These are phyloP conservation scores for Melanotaenia nigrans DNA, from an alignment of 2,797 vertebrate genomes.

Conservation along the genomic window DNA sequence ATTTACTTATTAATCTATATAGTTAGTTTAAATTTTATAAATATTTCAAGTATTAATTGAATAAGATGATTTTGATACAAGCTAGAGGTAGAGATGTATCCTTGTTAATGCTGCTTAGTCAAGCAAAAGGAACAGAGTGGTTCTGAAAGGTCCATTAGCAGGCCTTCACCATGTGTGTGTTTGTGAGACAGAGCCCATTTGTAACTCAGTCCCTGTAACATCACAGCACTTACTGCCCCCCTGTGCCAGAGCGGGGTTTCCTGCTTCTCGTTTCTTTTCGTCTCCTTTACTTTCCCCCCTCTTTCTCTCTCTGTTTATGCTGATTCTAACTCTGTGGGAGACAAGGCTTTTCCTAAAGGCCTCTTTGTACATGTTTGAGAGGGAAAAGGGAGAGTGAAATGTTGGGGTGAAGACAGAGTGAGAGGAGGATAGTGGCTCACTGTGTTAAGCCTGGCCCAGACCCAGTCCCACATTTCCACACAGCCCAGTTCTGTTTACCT, in stretches of 20 bases:
- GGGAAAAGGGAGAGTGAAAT: constrained; percentile 51
- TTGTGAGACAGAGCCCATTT: constrained; percentile 63
- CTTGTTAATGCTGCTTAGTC: constrained; percentile 50
- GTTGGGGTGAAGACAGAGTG: constrained; percentile 51
- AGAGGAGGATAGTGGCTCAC: constrained; percentile 66
- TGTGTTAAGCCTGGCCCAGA: constrained; percentile 59
- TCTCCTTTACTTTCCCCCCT: constrained; percentile 46
- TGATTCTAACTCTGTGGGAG: constrained; percentile 74
- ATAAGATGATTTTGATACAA: constrained; percentile 12
- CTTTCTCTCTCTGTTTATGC: constrained; percentile 53
- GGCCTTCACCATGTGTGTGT: constrained; percentile 39
- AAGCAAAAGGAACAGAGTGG: constrained; percentile 57
- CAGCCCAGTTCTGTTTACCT: constrained; percentile 59
- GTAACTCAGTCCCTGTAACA: constrained; percentile 72
- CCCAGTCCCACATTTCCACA: constrained; percentile 60
- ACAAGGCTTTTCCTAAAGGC: constrained; percentile 71
- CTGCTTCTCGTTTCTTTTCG: constrained; percentile 47
- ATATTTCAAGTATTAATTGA: background rate
- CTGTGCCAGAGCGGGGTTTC: constrained; percentile 73
- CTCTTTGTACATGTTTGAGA: constrained; percentile 73
- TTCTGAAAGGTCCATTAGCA: constrained; percentile 77
- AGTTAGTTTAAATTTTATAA: no score
- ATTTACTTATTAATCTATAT: background rate
- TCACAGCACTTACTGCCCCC: constrained; percentile 67
- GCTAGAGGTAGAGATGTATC: constrained; percentile 27